Base-by-base conservation (phyloP, 2,113 vertebrate genomes). In the Chloropsis cyanopogon region DNA sequence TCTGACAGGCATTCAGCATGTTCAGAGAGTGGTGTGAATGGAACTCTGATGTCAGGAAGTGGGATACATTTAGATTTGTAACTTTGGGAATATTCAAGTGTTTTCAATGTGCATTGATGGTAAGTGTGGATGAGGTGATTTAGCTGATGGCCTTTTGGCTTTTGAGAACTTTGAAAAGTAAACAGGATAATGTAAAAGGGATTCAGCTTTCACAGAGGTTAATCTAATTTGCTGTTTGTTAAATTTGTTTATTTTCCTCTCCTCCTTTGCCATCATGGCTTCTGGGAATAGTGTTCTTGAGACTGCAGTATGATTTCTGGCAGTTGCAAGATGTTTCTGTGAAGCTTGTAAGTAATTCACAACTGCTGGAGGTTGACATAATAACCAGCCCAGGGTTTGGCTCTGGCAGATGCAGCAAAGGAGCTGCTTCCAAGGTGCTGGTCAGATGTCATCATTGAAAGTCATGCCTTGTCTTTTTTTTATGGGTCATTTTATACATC, bases 291-390 rank as follows among this genome's bases (percentile, higher is more conserved):
- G 57, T 72, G 88, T 86, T 94, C 53, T 77, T 81, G 44, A 89
- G 73, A 41, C 37, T 89, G 37, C 63, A 70, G 57, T 66, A n/a
- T 52, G 83, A 82, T 76, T 88, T 88, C 70, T 93, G 93, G 85
- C 68, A 93, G 50, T 86, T 86, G 68, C 42, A 90, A 77, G 84
- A 92, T 89, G 59, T 91, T 94, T 95, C 64, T 95, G 17, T 90
- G 70, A 80, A 93, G 61, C 54, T 61, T 59, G 19, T 82, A 47
- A 93, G 47, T 79, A 56, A 70, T 80, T 92, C 29, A 56, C 14
- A 49, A 3, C 47, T 92, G 56, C 68, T 88, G 65, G 63, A 82
- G 78, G 37, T 76, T 93, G 93, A 75, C 35, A 39, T 64, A 85
- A 76, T 39, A 82, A 52, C 71, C 63, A 91, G 72, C 33, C 37